phyloP scores from a whole-genome alignment of 2,113 vertebrate species.

The Sceloporus tristichus region DNA sequence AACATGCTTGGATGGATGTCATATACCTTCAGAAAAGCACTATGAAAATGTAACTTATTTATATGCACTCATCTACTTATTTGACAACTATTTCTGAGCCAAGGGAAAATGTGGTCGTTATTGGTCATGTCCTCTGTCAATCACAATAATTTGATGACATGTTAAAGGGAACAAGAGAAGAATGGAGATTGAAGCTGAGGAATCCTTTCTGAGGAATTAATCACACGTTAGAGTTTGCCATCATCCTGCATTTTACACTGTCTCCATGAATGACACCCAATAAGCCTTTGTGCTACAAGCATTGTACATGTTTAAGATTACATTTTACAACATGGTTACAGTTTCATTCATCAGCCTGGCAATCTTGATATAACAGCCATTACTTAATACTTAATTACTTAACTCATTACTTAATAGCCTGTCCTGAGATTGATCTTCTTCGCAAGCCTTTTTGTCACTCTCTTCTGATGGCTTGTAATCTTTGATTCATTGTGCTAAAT shows the following conservation, averaged over 20 bases:
- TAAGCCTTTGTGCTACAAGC: not conserved
- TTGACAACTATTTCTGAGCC: not conserved
- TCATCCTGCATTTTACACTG: not conserved
- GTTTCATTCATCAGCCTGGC: constrained; percentile 12
- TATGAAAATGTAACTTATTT: not conserved
- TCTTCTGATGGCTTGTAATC: constrained; percentile 42
- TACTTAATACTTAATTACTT: constrained; percentile 37
- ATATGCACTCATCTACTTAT: not conserved
- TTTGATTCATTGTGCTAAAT: constrained; percentile 34
- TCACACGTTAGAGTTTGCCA: not conserved
- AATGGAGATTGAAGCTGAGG: not conserved
- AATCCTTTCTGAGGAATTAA: not conserved
- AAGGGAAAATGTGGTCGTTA: not conserved
- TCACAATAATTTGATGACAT: not conserved
- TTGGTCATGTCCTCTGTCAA: not conserved
- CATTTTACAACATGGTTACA: not conserved
- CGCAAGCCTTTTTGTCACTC: constrained; percentile 32
- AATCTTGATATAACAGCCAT: constrained; percentile 29
- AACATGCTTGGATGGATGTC: not conserved
- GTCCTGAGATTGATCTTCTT: constrained; percentile 34
- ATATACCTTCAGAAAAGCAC: not conserved
- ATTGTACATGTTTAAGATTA: not conserved
- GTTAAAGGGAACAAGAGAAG: constrained; percentile 8
- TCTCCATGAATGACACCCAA: not conserved
- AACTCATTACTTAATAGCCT: constrained; percentile 39